Evolutionary conservation across 2,888 invertebrate species (phyloP).

Genomic region (Mesochorus sp.): DNA sequence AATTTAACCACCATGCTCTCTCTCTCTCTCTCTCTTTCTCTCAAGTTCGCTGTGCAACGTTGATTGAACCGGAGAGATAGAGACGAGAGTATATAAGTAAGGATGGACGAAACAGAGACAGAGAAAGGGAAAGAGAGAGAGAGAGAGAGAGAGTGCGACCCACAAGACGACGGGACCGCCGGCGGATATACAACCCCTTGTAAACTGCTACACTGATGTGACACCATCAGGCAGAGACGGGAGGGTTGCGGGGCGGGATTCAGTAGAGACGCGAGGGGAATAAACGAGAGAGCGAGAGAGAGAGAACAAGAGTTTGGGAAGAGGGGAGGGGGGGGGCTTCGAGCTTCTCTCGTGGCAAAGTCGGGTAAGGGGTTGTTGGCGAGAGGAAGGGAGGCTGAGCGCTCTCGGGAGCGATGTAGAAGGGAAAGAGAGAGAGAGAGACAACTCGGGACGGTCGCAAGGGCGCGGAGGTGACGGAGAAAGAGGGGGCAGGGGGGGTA

Average conservation of each 20-base stretch:
- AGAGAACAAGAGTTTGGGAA: neutral
- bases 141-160: neutral
- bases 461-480: conserved; percentile 67
- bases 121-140: conserved; percentile 3
- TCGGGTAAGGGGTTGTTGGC: conserved; percentile 29
- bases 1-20: conserved; percentile 45
- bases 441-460: conserved; percentile 33
- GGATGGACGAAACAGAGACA: neutral
- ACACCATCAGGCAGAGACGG: conserved; percentile 70
- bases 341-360: conserved; percentile 16
- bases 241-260: neutral
- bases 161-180: conserved; percentile 64
- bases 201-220: conserved; percentile 79
- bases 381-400: conserved; percentile 56
- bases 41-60: conserved; percentile 1
- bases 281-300: conserved; percentile 54
- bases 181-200: conserved; percentile 71
- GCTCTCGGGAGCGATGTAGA: conserved; percentile 29
- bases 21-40: conserved; percentile 19
- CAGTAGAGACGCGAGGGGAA: conserved; percentile 58
- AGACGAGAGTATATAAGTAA: neutral
- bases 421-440: conserved; percentile 22
- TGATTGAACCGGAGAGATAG: conserved; percentile 17
- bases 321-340: neutral
- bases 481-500: conserved; percentile 65